Base-by-base conservation (phyloP, 2,888 invertebrate genomes). In the Archaeoteleia sp. region DNA sequence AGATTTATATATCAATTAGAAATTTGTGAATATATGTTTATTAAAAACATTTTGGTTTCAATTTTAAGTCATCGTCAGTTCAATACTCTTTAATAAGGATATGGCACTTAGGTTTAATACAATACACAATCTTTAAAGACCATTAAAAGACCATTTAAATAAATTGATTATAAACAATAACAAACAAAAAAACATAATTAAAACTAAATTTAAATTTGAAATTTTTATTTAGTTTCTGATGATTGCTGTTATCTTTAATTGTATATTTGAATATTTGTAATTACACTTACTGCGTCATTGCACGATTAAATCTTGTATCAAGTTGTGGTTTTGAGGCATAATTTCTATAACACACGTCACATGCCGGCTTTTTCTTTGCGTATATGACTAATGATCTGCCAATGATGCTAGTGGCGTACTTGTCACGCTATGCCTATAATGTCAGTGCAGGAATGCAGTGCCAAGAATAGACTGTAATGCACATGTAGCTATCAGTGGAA, bases 311-410 rank as follows among this genome's bases (percentile, higher is more conserved):
- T 40, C 46, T 42, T 58, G 40, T 51, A 34, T 43, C 42, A 30
- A 43, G 27, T 57, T 39, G 39, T 39, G 46, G 12, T 61, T 35
- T 30, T 17, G 13, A 37, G 51, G 29, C 51, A 39, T 39, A 29
- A 61, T 51, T 51, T 51, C 25, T 30, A 35, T 17, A 45, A 37
- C 45, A 10, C 37, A 32, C 53, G 53, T 61, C 39, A 61, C 27
- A 7, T 46, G 53, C 32, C 35, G 25, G 27, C 23, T 46, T 61
- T 61, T 61, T 53, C 42, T 20, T 29, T 29, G 15, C 17, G 35
- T 23, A 10, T 25, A 39, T 60, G 49, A 61, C 53, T 61, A 61
- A 61, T 61, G 61, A 53, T 61, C 61, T 46, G 61, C 46, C 51
- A 61, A 61, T 60, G 60, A 60, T 60, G 51, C 37, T 60, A 51